Conservation (phyloP, 2,888 invertebrate genomes). For the Hydropsyche betteni region DNA sequence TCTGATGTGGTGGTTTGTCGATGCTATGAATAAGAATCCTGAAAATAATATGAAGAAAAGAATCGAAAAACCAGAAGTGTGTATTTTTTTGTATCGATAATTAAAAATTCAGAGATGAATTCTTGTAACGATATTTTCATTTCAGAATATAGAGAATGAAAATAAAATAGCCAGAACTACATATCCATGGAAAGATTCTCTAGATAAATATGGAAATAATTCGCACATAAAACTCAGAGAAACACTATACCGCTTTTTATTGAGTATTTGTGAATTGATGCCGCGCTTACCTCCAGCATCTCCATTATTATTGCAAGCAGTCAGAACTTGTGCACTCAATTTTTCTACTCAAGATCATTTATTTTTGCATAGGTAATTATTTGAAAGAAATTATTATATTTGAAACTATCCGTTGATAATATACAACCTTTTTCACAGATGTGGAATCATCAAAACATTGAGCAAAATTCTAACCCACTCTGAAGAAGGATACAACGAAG, state of each 20-base stretch:
- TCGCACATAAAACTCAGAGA: constrained; percentile 59
- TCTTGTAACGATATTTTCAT: neutral
- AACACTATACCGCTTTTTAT: constrained; percentile 85
- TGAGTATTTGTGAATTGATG: constrained; percentile 92
- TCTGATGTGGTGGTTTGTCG: constrained; percentile 96
- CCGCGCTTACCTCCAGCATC: constrained; percentile 87
- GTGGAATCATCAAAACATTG: constrained; percentile 95
- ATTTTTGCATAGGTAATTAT: constrained; percentile 77
- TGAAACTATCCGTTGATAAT: constrained; percentile 22
- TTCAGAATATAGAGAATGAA: constrained; percentile 19
- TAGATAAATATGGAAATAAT: constrained; percentile 36
- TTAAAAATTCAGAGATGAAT: neutral
- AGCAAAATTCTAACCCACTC: constrained; percentile 94
- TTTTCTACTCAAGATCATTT: constrained; percentile 90
- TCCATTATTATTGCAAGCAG: constrained; percentile 88
- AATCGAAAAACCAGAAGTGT: constrained; percentile 52
- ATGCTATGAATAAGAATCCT: constrained; percentile 72
- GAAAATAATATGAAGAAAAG: constrained; percentile 12
- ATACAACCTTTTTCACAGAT: constrained; percentile 63
- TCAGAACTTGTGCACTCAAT: constrained; percentile 91
- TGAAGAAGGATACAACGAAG: constrained; percentile 70
- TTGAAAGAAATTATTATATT: neutral
- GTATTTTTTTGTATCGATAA: neutral
- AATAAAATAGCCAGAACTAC: neutral
- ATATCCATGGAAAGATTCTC: constrained; percentile 39